Base-by-base conservation (phyloP, 2,113 vertebrate species). In the Cyprinus carpio region DNA sequence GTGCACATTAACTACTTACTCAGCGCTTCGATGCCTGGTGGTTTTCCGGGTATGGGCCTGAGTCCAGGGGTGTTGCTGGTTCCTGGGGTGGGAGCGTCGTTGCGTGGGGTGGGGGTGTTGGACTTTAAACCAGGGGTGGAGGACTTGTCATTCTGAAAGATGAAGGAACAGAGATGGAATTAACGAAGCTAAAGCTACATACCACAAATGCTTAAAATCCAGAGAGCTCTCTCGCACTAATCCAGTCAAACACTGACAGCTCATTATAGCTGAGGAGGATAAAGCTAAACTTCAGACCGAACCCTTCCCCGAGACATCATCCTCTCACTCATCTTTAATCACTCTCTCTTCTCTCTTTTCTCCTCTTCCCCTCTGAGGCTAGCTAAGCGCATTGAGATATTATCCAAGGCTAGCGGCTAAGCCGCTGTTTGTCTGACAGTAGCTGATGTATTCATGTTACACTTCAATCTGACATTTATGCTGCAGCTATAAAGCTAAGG, bases 61-160 rank as follows among this genome's bases (percentile, higher is more conserved):
- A 99, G 96, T 87, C 98, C 97, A 0, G 97, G 97, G 65, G 97
- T 98, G 80, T 96, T 97, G 92, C 97, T 98, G 46, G 98, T 99
- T 92, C 98, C 98, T 0, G 98, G 98, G 88, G 97, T 99, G 0
- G 98, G 97, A 76, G 96, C 96, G 0, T 99, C 97, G 0, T 96
- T 99, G 84, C 96, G 94, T 0, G 97, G 97, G 1, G 97, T 98
- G 8, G 98, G 98, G 37, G 97, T 98, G 93, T 97, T 98, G 46
- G 98, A 99, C 91, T 99, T 99, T 88, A 98, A 95, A 85, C 96
- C 97, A 0, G 98, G 98, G 4, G 97, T 99, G 4, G 96, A 98
- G 4, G 98, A 98, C 90, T 99, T 99, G 93, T 99, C 98, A 0
- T 98, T 99, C 97, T 99, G 94, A 20, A 75, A 31, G 82, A 86